These are phyloP conservation scores for Hirtodrosophila histrioides DNA, from an alignment of 2,888 invertebrate genomes.

Conservation along the genomic window DNA sequence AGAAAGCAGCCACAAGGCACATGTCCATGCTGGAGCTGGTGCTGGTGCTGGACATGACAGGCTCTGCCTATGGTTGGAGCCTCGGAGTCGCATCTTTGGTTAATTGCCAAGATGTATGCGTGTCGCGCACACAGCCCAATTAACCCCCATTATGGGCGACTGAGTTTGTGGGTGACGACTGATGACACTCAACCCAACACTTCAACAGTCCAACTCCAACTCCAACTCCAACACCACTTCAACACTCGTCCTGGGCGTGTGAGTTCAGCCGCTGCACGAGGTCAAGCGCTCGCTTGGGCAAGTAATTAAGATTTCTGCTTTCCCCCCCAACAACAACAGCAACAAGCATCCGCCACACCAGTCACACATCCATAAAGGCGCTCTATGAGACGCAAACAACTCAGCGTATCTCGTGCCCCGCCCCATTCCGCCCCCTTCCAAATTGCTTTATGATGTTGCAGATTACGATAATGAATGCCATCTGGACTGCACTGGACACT, in stretches of 20 bases:
- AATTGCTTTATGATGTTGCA: slow-evolving; percentile 81
- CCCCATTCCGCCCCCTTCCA: slow-evolving; percentile 44
- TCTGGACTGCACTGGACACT: slow-evolving; percentile 76
- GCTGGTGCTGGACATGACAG: slow-evolving; percentile 26
- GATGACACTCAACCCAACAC: slow-evolving; percentile 27
- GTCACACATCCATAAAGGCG: slow-evolving; percentile 67
- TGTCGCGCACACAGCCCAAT: slow-evolving; percentile 82
- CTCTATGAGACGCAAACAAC: slow-evolving; percentile 73
- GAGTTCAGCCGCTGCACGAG: slow-evolving; percentile 61
- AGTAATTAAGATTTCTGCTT: slow-evolving; percentile 78
- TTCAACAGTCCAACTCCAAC: slow-evolving; percentile 24
- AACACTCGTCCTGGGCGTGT: slow-evolving; percentile 66
- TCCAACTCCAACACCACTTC: slow-evolving; percentile 23
- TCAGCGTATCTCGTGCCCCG: slow-evolving; percentile 28
- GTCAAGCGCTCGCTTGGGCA: slow-evolving; percentile 76
- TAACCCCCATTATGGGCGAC: slow-evolving; percentile 78
- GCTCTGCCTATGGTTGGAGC: slow-evolving; percentile 22
- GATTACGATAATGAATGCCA: slow-evolving; percentile 82
- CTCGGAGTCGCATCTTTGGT: slow-evolving; percentile 77
- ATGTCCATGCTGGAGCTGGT: slow-evolving; percentile 43
- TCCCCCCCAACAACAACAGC: slow-evolving; percentile 22
- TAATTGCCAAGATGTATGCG: slow-evolving; percentile 83
- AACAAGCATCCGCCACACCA: slow-evolving; percentile 41
- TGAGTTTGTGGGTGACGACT: slow-evolving; percentile 64
- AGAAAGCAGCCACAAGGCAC: slow-evolving; percentile 51